Percentiles rank a stretch among this genome's conserved stretches.
These are phyloP conservation scores for Drosophila sordidula DNA, from an alignment of 2,888 invertebrate species.

Conservation along the genomic window DNA sequence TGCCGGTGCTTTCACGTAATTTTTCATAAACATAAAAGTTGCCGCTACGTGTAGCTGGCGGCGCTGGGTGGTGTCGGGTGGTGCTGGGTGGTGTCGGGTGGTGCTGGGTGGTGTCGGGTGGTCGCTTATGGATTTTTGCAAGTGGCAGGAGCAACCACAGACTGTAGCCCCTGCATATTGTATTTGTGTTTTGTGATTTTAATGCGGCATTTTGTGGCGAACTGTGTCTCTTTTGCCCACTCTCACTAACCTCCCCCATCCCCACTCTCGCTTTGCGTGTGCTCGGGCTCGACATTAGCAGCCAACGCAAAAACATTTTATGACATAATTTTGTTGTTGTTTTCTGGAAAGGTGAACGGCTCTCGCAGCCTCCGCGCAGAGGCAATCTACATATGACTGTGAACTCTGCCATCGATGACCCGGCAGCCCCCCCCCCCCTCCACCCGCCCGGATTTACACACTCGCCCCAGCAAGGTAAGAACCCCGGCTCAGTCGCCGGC, in stretches of 20 bases:
- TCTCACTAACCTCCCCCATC: too few species aligned
- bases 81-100: slow-evolving; percentile 20
- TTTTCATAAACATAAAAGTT: slow-evolving; percentile 79
- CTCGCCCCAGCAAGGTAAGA: slow-evolving; percentile 19
- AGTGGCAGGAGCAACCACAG: slow-evolving; percentile 43
- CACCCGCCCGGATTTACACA: slow-evolving; percentile 39
- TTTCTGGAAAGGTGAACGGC: slow-evolving; percentile 39
- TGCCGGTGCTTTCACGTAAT: slow-evolving; percentile 63
- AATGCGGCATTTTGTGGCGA: slow-evolving; percentile 76
- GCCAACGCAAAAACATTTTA: slow-evolving; percentile 66
- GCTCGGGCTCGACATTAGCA: slow-evolving; percentile 54
- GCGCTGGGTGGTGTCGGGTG: background rate
- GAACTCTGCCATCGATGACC: slow-evolving; percentile 65
- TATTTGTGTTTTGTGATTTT: slow-evolving; percentile 79
- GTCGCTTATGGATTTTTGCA: slow-evolving; percentile 39
- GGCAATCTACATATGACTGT: slow-evolving; percentile 47
- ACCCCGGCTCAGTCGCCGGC: slow-evolving; percentile 20
- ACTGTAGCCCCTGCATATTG: slow-evolving; percentile 57
- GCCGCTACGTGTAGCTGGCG: slow-evolving; percentile 36
- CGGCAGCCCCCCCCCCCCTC: background rate
- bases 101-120: slow-evolving; percentile 14
- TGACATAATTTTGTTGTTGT: slow-evolving; percentile 76
- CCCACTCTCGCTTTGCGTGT: background rate
- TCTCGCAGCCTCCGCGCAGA: slow-evolving; percentile 3
- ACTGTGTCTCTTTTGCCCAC: slow-evolving; percentile 8